Base-by-base conservation (phyloP, 2,888 invertebrate species). In the Euphydryas editha region DNA sequence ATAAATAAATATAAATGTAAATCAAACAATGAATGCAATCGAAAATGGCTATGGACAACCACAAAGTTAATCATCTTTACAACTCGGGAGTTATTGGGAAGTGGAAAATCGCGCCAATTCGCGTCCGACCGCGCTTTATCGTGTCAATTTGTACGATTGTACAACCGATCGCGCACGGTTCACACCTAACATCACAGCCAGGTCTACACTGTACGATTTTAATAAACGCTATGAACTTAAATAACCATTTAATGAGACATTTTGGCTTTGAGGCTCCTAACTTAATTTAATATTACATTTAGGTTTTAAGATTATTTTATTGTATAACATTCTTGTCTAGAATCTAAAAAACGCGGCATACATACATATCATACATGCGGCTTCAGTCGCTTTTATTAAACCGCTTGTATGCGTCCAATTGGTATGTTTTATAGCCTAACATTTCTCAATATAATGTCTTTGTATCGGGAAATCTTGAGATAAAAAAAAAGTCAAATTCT, bases 71-170 rank as follows among this genome's bases (percentile, higher is more conserved):
- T 65, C 17, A 67, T 62, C 55, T 65, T 61, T 65, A 65, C 55
- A 61, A 59, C 39, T 62, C 39, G 21, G 1, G 44, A 64, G 51
- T 64, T 30, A 36, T 42, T 30, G 63, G 68, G 56, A 65, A 65
- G 62, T 68, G 68, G 65, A 47, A 55, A 62, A 65, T 15, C 65
- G 56, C 65, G 56, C 62, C 59, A 42, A 59, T 65, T 54, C 30
- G 30, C 60, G 24, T 47, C 58, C n/a, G 21, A 21, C 30, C 42
- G 51, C 42, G 30, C 44, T 51, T 65, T 68, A 68, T 65, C 68
- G 68, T 62, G n/a, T 36, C 62, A 65, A 68, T 68, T 68, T 68
- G 68, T 65, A 65, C 30, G 65, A 68, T 68, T 65, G 58, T 54
- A 46, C 44, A 20, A 44, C 59, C 54, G 37, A 46, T 64, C 44